Conservation (phyloP, 2,888 invertebrate genomes). For the Thecocarcelia acutangulata region DNA sequence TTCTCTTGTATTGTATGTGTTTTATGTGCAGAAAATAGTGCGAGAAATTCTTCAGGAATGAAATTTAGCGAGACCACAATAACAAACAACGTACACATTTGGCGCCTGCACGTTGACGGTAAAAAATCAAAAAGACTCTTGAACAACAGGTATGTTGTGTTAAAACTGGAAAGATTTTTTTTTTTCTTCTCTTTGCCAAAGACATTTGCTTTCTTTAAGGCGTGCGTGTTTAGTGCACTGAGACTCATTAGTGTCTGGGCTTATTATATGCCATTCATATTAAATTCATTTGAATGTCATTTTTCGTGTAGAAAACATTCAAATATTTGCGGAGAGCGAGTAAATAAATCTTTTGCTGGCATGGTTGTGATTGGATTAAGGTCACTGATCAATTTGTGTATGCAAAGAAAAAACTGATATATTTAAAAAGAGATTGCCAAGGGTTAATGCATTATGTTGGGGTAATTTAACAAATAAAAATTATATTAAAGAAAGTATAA, state of each 20-base stretch:
- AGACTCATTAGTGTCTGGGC: constrained; percentile 74
- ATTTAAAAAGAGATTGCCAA: constrained; percentile 30
- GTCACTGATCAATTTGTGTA: constrained; percentile 49
- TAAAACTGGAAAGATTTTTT: neutral
- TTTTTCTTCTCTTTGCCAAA: neutral
- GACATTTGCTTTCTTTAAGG: constrained; percentile 46
- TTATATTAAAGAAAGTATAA: too few relatives aligned
- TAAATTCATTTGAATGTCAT: constrained; percentile 69
- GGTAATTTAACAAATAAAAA: neutral
- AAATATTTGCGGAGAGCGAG: constrained; percentile 24
- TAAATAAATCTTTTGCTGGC: constrained; percentile 7
- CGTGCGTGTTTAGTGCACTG: constrained; percentile 53
- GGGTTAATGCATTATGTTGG: neutral
- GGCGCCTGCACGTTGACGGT: constrained; percentile 60
- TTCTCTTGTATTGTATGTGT: neutral
- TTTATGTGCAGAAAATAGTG: constrained; percentile 28
- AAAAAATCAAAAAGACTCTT: constrained; percentile 55
- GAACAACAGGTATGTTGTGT: constrained; percentile 49
- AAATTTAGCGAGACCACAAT: constrained; percentile 23
- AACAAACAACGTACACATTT: constrained; percentile 26
- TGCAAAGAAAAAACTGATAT: neutral
- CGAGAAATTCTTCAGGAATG: constrained; percentile 52
- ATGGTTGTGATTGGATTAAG: constrained; percentile 39
- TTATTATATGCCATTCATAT: constrained; percentile 74
- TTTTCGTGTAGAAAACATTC: constrained; percentile 12